Evolutionary conservation across 2,113 vertebrate species (phyloP), one percentile per base, ranked within the genome.

Genomic region (Sinocyclocheilus anshuiensis): DNA sequence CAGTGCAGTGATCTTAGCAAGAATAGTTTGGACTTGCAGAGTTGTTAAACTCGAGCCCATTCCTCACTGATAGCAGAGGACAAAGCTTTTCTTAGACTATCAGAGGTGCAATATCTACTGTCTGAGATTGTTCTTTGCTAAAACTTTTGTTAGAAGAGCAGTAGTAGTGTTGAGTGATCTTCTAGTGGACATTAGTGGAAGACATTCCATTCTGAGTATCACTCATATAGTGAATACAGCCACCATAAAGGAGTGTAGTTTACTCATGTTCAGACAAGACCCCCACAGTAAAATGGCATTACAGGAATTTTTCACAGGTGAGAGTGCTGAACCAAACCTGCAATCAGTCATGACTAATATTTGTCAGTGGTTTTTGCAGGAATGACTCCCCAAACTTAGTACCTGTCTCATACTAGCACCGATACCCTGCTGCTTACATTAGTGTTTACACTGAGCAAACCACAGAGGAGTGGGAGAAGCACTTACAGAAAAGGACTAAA

Each of bases 21-120:
- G 87, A 88, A 59, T 3, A 77, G 89, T 90, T 29, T 13, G 45
- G 74, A 88, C 85, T 79, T 85, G 89, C 26, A 50, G 24, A 65
- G 75, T n/a, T 36, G 77, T 86, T 86, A 84, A 86, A 33, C 22
- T 55, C 24, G 33, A 57, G 24, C 67, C 50, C 13, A 22, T 13
- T 45, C 65, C 22, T 83, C 13, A 59, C n/a, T 42, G 74, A 79
- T 72, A 83, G 24, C 9, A 12, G 33, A 55, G 69, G 26, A 72
- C 53, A 63, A 82, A 83, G 45, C 59, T 81, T 83, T 72, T 53
- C 42, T 36, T 48, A 53, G 55, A 55, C 24, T 59, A 55, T 57
- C 20, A 22, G 12, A 9, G 10, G 26, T 42, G 16, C 16, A 3
- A 33, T 5, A 26, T 69, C 76, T 53, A 20, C 75, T 24, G 33